These are phyloP conservation scores for Lamprotornis superbus DNA, from an alignment of 2,113 vertebrate genomes.

Conservation along the genomic window DNA sequence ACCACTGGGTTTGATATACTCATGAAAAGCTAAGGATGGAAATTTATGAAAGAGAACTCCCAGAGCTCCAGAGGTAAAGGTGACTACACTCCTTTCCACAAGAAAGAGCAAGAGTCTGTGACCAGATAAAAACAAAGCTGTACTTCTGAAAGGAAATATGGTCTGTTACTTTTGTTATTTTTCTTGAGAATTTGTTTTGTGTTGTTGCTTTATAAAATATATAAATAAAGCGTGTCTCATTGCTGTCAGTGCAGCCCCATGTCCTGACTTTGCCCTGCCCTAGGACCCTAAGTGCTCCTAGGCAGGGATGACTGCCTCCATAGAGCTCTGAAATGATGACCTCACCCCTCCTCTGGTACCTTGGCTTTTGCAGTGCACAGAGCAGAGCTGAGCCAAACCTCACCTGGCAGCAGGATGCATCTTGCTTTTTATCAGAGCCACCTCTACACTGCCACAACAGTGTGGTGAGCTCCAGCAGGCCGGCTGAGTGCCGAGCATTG, in stretches of 20 bases:
- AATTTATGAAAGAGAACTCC: background rate
- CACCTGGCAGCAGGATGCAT: conserved; percentile 8
- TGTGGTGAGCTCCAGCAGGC: background rate
- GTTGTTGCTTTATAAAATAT: background rate
- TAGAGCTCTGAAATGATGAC: background rate
- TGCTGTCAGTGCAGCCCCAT: background rate
- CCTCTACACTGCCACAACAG: background rate
- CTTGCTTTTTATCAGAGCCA: conserved; percentile 40
- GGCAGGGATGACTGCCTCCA: background rate
- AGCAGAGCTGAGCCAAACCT: background rate
- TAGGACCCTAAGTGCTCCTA: background rate
- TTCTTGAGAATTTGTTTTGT: background rate
- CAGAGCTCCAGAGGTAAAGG: background rate
- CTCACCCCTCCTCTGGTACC: background rate
- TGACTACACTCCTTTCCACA: background rate
- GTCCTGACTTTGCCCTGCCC: background rate
- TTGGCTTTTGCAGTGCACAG: rapidly evolving
- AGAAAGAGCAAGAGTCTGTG: background rate
- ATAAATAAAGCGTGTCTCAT: background rate
- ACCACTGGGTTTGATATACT: background rate
- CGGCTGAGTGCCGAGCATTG: background rate
- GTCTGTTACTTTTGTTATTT: background rate
- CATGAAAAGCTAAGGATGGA: background rate
- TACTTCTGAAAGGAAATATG: background rate
- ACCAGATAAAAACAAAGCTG: background rate